Evolutionary conservation across 1,140 invertebrate species (phyloP), one percentile per base, ranked within the genome.

Genomic region (Popillia japonica): DNA sequence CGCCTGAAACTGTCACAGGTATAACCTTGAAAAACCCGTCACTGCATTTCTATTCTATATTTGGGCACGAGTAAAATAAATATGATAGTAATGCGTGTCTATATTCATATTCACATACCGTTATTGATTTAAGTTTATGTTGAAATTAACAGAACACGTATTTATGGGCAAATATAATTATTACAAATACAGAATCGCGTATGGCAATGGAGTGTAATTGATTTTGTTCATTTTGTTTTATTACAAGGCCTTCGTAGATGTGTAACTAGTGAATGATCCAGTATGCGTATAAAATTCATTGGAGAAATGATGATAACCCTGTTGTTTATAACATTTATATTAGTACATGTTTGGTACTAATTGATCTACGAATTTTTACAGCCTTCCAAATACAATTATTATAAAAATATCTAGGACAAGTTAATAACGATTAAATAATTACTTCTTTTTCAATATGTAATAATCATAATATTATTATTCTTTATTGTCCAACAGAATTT

Each of bases 191-290:
- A 48, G 17, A n/a, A 48, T 48, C 17, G 11, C 11, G 11, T 14
- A 11, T 14, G 44, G 44, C 44, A 48, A 11, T 11, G 8, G 8
- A 11, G 14, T 2, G 3, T 48, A 48, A 48, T 48, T 48, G 44
- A n/a, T n/a, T n/a, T n/a, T n/a, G n/a, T n/a, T n/a, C n/a, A 48
- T 48, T 48, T 48, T 48, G 44, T 48, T 48, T 9, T 48, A n/a
- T 48, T 48, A 48, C 44, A 48, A 48, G 44, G 44, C 11, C 44
- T 4, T 10, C n/a, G n/a, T n/a, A n/a, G n/a, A n/a, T n/a, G n/a
- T n/a, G n/a, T n/a, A n/a, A n/a, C n/a, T n/a, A 10, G 7, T 14
- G 17, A 48, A 48, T 3, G 44, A 11, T 48, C 44, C 41, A 7
- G 41, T 48, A 3, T 48, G 44, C 17, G 11, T 48, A 3, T 48